Percentiles rank a stretch among this genome's conserved stretches.
Evolutionary conservation across 2,113 vertebrate genomes (phyloP).

Genomic region (Butorides virescens): DNA sequence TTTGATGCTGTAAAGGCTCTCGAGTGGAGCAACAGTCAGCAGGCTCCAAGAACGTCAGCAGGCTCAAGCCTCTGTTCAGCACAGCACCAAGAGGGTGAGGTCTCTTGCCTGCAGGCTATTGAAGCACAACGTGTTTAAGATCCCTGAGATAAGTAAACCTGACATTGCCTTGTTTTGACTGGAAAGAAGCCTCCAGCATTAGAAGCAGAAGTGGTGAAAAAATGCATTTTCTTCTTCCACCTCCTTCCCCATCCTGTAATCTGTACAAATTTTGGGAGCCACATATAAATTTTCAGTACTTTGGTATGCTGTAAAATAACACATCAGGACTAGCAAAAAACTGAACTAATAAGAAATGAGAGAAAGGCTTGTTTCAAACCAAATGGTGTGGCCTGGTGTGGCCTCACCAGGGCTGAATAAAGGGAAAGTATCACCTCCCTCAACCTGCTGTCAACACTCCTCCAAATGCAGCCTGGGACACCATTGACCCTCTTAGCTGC

Average conservation of each 20-base stretch:
- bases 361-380: background rate
- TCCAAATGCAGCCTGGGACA: background rate
- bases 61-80: background rate
- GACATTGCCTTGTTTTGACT: slow-evolving; percentile 1
- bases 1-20: slow-evolving; percentile 18
- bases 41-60: background rate
- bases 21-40: background rate
- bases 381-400: background rate
- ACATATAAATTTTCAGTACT: background rate
- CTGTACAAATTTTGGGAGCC: background rate
- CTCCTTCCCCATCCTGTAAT: background rate
- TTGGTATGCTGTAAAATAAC: background rate
- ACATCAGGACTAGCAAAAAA: background rate
- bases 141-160: slow-evolving; percentile 7
- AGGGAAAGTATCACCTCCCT: background rate
- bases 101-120: background rate
- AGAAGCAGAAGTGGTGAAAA: background rate
- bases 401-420: background rate
- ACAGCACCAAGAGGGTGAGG: background rate
- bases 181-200: background rate
- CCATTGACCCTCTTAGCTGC: background rate
- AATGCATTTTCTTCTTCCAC: background rate
- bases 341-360: background rate
- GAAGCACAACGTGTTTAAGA: background rate
- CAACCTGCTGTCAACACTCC: background rate